Evolutionary conservation across 2,113 vertebrate genomes (phyloP).

Genomic region (Athene noctua): DNA sequence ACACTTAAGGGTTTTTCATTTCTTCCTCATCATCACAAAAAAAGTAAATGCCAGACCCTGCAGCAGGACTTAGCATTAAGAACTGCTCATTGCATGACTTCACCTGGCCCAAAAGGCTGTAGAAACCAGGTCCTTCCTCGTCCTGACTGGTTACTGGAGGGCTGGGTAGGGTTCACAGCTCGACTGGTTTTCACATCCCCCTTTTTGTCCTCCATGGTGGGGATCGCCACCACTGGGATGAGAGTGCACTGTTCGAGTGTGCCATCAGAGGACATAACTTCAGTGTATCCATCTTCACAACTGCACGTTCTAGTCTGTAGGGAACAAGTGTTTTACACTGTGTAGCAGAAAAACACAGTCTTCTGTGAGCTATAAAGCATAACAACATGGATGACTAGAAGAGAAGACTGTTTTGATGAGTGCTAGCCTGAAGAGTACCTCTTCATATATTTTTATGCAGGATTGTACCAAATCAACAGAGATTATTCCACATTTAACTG

Average conservation of each 20-base stretch:
- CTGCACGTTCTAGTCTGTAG: constrained; percentile 83
- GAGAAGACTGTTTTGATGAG: neutral
- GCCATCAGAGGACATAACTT: constrained; percentile 86
- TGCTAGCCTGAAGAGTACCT: neutral
- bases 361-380: neutral
- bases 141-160: constrained; percentile 81
- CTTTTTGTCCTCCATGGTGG: constrained; percentile 87
- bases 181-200: constrained; percentile 96
- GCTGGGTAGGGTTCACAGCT: constrained; percentile 88
- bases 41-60: neutral
- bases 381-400: neutral
- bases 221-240: constrained; percentile 91
- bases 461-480: neutral
- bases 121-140: constrained; percentile 95
- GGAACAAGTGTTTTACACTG: constrained; percentile 46
- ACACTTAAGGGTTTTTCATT: neutral
- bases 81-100: constrained; percentile 53
- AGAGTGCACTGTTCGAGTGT: constrained; percentile 89
- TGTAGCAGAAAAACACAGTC: neutral
- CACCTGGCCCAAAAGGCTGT: constrained; percentile 95
- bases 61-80: neutral
- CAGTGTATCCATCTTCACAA: constrained; percentile 95
- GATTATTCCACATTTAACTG: neutral
- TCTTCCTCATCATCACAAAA: neutral
- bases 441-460: neutral